Evolutionary conservation across 2,888 invertebrate species (phyloP), one percentile per base, ranked within the genome.

Genomic region (Urechis unicinctus): DNA sequence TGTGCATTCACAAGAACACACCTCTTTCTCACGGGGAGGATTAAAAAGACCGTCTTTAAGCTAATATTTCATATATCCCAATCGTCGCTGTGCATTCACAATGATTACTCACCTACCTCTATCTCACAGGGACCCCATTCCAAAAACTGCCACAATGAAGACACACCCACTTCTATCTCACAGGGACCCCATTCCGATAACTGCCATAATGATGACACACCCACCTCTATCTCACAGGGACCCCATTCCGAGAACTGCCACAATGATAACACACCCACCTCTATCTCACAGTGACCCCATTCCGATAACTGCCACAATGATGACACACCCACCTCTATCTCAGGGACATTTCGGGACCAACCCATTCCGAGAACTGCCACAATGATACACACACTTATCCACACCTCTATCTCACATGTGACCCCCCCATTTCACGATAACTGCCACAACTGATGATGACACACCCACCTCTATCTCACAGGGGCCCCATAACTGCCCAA

Each of bases 201-300:
- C 9, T 36, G 36, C 17, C 17, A 9, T 9, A 36, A 17, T 50
- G 13, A 22, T 9, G 36, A 9, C n/a, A 22, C 24, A 21, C 6
- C n/a, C 28, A 81, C 60, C 79, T 81, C 57, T 71, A 81, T 80
- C 1, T 79, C 80, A 2, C 80, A 83, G 1, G 80, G 80, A 0
- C 74, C 70, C 78, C 78, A 79, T 0, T 67, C 64, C 0, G 74
- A 70, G 21, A 74, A 65, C 21, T 62, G 54, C 78, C 78, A 78
- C n/a, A n/a, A n/a, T n/a, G n/a, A n/a, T n/a, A n/a, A n/a, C n/a
- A n/a, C n/a, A n/a, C n/a, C n/a, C n/a, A n/a, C n/a, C n/a, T n/a
- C n/a, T n/a, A n/a, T n/a, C n/a, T n/a, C n/a, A n/a, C n/a, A n/a
- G n/a, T n/a, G n/a, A n/a, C 36, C 17, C 36, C 36, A 36, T 36